Evolutionary conservation across 92 coral and sea anemone genomes (phyloP).

Genomic region (Bergia puertoricense): DNA sequence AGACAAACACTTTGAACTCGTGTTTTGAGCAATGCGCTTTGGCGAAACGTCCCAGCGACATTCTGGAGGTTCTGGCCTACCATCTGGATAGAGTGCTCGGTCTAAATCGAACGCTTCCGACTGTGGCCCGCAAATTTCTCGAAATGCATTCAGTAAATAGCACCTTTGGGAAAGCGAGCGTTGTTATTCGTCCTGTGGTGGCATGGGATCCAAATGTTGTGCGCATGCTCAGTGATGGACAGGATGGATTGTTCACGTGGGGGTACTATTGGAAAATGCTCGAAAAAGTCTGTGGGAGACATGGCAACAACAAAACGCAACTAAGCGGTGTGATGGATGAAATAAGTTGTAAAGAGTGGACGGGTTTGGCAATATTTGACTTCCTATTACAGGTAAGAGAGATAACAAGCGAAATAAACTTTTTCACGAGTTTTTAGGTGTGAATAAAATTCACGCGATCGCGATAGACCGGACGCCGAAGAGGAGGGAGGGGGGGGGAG

Average conservation of each 20-base stretch:
- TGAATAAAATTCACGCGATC: too few relatives aligned
- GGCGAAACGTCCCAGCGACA: constrained; percentile 1
- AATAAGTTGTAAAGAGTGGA: constrained; percentile 18
- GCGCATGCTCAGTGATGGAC: constrained; percentile 12
- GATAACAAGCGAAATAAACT: not conserved
- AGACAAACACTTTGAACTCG: not conserved
- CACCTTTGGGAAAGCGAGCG: not conserved
- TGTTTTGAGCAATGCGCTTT: constrained; percentile 10
- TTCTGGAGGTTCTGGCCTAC: constrained; percentile 6
- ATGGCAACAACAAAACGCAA: not conserved
- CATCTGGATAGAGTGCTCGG: constrained; percentile 21
- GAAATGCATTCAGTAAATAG: not conserved
- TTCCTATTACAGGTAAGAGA: constrained; percentile 5
- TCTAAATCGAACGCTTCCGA: not conserved
- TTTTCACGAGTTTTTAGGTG: too few relatives aligned
- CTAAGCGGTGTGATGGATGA: not conserved
- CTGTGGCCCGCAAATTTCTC: not conserved
- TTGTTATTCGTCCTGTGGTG: constrained; percentile 10
- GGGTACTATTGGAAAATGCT: not conserved
- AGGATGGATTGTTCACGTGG: not conserved
- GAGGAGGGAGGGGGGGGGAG: too few relatives aligned
- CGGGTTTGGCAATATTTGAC: not conserved
- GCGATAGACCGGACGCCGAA: too few relatives aligned
- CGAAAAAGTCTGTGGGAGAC: not conserved
- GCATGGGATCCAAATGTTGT: constrained; percentile 11